Evolutionary conservation across 2,113 vertebrate species (phyloP), one percentile per base, ranked within the genome.

Genomic region (Pachyramphus minor): DNA sequence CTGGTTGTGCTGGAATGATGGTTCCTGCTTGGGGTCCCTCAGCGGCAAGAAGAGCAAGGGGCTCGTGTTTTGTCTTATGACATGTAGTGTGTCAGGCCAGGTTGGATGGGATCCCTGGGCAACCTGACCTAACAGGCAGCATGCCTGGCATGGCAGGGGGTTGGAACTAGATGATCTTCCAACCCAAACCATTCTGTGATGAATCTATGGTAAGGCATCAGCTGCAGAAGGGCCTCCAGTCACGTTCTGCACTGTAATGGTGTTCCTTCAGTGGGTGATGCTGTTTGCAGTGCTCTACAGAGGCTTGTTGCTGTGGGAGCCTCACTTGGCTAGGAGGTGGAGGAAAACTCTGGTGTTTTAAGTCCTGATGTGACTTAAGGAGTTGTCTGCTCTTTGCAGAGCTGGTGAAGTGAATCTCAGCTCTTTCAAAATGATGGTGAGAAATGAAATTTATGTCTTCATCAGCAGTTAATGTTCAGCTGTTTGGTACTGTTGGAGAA

Each of bases 21-120:
- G 60, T 22, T 75, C 25, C 59, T 52, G 5, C 22, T 18, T 25
- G 16, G 23, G 39, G 25, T 6, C 21, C 49, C 49, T 31, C 14
- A 37, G 28, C 23, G 49, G 50, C 20, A 41, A 44, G 66, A 67
- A 8, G 39, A 72, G 24, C 33, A 39, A 67, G 28, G 50, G 19
- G 10, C 25, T 53, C 2, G 0, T 66, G 39, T 18, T 76, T 67
- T 66, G 5, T 52, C 37, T 47, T 18, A 2, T 0, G 37, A 17
- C 4, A 4, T 18, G 23, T 28, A 18, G 10, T 4, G 20, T 31
- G 31, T n/a, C n/a, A 41, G 63, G 41, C 47, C 47, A 42, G 33
- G 23, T 13, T 69, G 47, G 30, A 6, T 1, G 3, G n/a, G 24
- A 14, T n/a, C 31, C 35, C 55, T 63, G 63, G 22, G n/a, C 63